phyloP scores from a whole-genome alignment of 2,113 vertebrate species.

The Gymnorhina tibicen region DNA sequence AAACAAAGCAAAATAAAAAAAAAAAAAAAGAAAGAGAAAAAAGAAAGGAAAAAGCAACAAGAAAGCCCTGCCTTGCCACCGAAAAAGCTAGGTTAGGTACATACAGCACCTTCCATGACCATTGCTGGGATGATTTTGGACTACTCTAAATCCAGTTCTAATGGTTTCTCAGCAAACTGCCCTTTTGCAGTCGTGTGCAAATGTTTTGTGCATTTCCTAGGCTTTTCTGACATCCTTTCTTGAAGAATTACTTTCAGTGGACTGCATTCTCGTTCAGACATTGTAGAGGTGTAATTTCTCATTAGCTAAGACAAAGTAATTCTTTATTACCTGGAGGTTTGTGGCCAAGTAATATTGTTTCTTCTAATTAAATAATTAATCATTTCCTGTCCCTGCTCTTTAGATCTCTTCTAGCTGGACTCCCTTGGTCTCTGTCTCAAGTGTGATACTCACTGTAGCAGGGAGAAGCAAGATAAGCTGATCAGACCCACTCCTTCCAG shows the following conservation, averaged over 20 bases:
- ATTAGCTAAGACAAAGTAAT: neutral
- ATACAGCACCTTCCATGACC: neutral
- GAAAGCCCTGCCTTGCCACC: neutral
- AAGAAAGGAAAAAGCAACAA: neutral
- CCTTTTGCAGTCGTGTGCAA: neutral
- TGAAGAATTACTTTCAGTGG: neutral
- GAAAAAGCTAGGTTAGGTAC: neutral
- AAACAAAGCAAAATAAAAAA: neutral
- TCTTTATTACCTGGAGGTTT: neutral
- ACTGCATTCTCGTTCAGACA: neutral
- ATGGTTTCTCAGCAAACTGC: neutral
- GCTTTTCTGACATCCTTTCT: neutral
- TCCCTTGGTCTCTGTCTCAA: neutral
- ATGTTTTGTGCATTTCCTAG: neutral
- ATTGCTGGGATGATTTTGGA: neutral
- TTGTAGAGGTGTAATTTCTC: neutral
- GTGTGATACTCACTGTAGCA: neutral
- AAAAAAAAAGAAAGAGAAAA: rapidly evolving
- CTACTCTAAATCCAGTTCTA: neutral
- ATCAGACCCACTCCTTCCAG: neutral
- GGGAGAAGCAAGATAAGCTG: neutral
- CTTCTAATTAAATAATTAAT: neutral
- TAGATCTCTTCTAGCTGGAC: neutral
- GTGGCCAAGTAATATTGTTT: neutral
- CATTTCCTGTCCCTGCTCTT: neutral